Conservation (phyloP, 1,140 invertebrate species). For the Cotesia chilonis region DNA sequence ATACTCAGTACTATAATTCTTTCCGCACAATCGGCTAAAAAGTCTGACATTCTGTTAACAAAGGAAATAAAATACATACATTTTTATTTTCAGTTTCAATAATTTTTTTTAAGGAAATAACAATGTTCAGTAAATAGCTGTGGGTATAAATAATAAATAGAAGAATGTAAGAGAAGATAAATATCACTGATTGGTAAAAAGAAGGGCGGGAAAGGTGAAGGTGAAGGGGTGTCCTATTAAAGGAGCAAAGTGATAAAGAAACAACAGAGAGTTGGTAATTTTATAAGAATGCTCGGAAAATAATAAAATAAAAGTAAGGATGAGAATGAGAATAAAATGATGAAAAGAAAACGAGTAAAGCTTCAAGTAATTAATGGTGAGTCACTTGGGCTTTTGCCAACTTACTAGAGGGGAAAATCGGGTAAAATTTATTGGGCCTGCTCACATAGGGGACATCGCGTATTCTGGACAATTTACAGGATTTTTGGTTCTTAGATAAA, state of each 20-base stretch:
- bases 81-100: slow-evolving; percentile 7
- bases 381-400: slow-evolving; percentile 54
- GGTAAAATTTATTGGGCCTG: slow-evolving; percentile 49
- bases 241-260: slow-evolving; percentile 9
- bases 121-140: not conserved
- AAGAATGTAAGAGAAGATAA: not conserved
- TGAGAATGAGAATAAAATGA: slow-evolving; percentile 35
- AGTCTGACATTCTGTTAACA: slow-evolving; percentile 84
- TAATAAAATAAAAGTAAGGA: slow-evolving; percentile 40
- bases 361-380: slow-evolving; percentile 57
- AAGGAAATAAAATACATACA: slow-evolving; percentile 43
- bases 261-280: slow-evolving; percentile 18
- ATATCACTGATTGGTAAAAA: not conserved
- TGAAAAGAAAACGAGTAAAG: slow-evolving; percentile 44
- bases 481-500: slow-evolving; percentile 31
- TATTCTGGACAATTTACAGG: slow-evolving; percentile 44
- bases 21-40: slow-evolving; percentile 95
- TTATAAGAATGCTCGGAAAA: not conserved
- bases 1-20: slow-evolving; percentile 93
- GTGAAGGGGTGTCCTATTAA: too few relatives aligned
- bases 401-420: slow-evolving; percentile 46
- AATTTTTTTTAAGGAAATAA: slow-evolving; percentile 6
- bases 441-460: slow-evolving; percentile 33
- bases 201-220: too few relatives aligned
- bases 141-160: too few relatives aligned